These are phyloP conservation scores for Urocolius indicus DNA, from an alignment of 2,113 vertebrate species.

Conservation along the genomic window DNA sequence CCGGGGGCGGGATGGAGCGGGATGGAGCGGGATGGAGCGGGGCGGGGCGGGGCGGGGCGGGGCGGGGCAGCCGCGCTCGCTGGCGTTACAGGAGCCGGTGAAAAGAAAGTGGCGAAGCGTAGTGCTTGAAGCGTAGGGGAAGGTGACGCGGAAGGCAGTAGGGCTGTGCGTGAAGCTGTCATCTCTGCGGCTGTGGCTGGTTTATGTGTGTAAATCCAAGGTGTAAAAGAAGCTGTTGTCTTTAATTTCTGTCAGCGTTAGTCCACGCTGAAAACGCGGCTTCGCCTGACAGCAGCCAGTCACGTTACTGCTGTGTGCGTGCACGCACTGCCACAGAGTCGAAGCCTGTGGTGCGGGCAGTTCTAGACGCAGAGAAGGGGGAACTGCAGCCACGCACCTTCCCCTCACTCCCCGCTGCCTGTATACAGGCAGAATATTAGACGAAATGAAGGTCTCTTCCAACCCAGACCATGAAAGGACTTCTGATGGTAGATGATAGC, in stretches of 20 bases:
- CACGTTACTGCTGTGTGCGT: rapidly evolving
- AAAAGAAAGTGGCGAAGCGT: rapidly evolving
- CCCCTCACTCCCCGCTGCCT: too few relatives aligned
- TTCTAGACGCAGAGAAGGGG: rapidly evolving
- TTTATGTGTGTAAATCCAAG: rapidly evolving
- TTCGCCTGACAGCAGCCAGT: rapidly evolving
- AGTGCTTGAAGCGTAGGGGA: rapidly evolving
- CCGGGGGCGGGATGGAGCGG: too few relatives aligned
- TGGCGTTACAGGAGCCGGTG: rapidly evolving
- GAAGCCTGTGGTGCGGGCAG: rapidly evolving
- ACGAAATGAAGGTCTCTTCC: too few relatives aligned
- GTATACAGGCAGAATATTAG: rapidly evolving
- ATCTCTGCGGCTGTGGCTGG: rapidly evolving
- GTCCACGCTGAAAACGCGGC: rapidly evolving
- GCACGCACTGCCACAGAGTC: rapidly evolving
- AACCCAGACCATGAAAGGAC: too few relatives aligned
- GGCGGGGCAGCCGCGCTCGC: rapidly evolving
- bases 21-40: too few relatives aligned
- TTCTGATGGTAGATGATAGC: too few relatives aligned
- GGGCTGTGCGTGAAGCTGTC: rapidly evolving
- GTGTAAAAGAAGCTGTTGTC: rapidly evolving
- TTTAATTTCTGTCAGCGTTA: rapidly evolving
- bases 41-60: too few relatives aligned
- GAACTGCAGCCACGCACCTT: rapidly evolving
- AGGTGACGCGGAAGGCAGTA: rapidly evolving